Percentiles rank a stretch among this genome's conserved stretches.
phyloP scores from a whole-genome alignment of 2,113 vertebrate genomes.

The Hyla sarda region DNA sequence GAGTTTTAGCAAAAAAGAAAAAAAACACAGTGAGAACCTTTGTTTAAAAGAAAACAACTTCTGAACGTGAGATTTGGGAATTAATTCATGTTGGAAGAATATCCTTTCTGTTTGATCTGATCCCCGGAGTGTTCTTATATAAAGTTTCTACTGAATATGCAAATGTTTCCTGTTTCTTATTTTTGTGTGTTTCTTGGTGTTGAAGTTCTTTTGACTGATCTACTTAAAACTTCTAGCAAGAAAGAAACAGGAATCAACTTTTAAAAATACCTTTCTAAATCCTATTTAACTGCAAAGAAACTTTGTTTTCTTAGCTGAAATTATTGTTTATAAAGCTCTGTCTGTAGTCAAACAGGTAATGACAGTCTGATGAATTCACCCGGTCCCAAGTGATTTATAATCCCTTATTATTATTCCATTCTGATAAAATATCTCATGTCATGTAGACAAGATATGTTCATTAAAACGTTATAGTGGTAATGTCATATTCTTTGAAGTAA shows the following conservation, averaged over 20 bases:
- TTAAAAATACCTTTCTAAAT: slow-evolving; percentile 48
- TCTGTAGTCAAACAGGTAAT: slow-evolving; percentile 58
- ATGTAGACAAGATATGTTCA: slow-evolving; percentile 53
- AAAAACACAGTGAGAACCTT: slow-evolving; percentile 35
- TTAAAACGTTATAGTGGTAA: slow-evolving; percentile 41
- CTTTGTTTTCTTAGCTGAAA: slow-evolving; percentile 44
- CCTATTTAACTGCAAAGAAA: slow-evolving; percentile 48
- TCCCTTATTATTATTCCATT: slow-evolving; percentile 57
- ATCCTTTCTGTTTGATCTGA: slow-evolving; percentile 60
- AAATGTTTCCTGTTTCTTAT: slow-evolving; percentile 58
- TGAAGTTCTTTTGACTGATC: slow-evolving; percentile 58
- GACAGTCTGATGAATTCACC: slow-evolving; percentile 51
- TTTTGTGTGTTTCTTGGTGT: slow-evolving; percentile 56
- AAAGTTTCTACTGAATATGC: slow-evolving; percentile 60
- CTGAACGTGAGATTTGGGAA: slow-evolving; percentile 54
- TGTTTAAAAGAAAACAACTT: slow-evolving; percentile 56
- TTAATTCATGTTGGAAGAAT: slow-evolving; percentile 59
- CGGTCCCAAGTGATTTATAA: slow-evolving; percentile 49
- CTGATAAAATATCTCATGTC: slow-evolving; percentile 50
- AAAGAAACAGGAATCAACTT: slow-evolving; percentile 41
- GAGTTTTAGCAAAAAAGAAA: slow-evolving; percentile 33
- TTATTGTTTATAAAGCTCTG: slow-evolving; percentile 49
- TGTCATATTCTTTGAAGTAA: slow-evolving; percentile 35
- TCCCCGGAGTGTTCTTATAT: slow-evolving; percentile 60
- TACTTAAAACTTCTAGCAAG: slow-evolving; percentile 52